Evolutionary conservation across 2,888 invertebrate species (phyloP), one percentile per base, ranked within the genome.

Genomic region (Metacarcinus magister): DNA sequence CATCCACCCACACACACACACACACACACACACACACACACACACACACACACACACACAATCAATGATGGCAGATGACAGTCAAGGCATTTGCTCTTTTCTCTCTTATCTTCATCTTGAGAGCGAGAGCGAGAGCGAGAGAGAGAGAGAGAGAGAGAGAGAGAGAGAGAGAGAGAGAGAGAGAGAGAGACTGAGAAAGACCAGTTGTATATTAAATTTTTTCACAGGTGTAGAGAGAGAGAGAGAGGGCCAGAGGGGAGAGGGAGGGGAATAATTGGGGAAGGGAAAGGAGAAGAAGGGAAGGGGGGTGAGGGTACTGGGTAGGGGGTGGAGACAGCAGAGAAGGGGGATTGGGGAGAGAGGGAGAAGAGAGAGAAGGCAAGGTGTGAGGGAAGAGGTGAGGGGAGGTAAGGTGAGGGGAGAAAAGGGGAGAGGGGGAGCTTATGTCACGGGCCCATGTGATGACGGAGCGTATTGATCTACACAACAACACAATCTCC

Each of bases 81-180:
- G 60, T 23, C 19, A 67, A 67, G 67, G 67, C 23, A 67, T 67
- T 67, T 67, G n/a, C 67, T 67, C 67, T 67, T 67, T 82, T 54
- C 54, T 8, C n/a, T 82, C 19, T 13, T 32, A 28, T 82, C 8
- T 32, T 32, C 8, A 3, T 32, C 32, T 32, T 10, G 32, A 82
- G 19, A 32, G 82, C 28, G 82, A 82, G 82, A 82, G 82, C 28
- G 82, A 82, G 82, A 82, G 82, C 28, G 82, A 82, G 82, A 82
- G 82, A 82, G 82, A 82, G 82, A 82, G 82, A 82, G 82, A 82
- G 82, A 82, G 82, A 82, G 82, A 82, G 82, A 82, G 82, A 75
- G 75, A 60, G 75, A 75, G 75, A 75, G 75, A 75, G 75, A 75
- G 46, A 90, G 90, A 46, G 48, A 48, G 28, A 44, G 91, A 48